Evolutionary conservation across 2,888 invertebrate species (phyloP).

Genomic region (Trilocha varians): DNA sequence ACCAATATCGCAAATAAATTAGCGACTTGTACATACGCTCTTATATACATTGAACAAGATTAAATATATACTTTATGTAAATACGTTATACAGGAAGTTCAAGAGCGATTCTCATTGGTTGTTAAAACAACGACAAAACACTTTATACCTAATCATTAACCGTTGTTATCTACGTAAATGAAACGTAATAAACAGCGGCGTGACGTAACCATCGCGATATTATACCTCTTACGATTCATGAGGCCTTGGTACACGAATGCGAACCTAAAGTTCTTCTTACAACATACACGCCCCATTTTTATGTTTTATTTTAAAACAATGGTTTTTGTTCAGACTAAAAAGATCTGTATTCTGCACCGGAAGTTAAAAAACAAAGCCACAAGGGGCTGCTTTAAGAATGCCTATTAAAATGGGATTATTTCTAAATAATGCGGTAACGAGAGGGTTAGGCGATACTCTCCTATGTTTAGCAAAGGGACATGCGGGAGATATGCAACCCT

Average conservation of each 20-base stretch:
- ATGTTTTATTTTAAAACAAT: conserved; percentile 22
- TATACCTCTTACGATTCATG: conserved; percentile 44
- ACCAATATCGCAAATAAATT: conserved; percentile 61
- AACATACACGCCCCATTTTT: neutral
- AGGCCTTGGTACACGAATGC: conserved; percentile 47
- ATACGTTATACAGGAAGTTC: conserved; percentile 12
- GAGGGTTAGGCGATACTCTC: conserved; percentile 30
- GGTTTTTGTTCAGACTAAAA: conserved; percentile 42
- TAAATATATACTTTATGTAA: conserved; percentile 21
- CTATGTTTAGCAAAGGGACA: conserved; percentile 59
- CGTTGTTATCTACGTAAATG: conserved; percentile 1
- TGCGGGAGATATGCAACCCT: conserved; percentile 53
- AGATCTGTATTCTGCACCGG: conserved; percentile 40
- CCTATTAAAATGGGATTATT: conserved; percentile 47
- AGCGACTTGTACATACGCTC: conserved; percentile 24
- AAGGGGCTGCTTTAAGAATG: conserved; percentile 51
- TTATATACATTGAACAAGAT: conserved; percentile 6
- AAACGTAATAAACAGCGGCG: conserved; percentile 16
- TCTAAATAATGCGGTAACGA: conserved; percentile 39
- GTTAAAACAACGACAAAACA: conserved; percentile 19
- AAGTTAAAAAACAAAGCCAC: conserved; percentile 54
- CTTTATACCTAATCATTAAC: conserved; percentile 12
- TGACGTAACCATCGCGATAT: conserved; percentile 15
- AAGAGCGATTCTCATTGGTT: conserved; percentile 20
- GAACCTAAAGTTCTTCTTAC: conserved; percentile 38